Conservation (phyloP, 2,797 vertebrate species). For the Enteromius argenteus region DNA sequence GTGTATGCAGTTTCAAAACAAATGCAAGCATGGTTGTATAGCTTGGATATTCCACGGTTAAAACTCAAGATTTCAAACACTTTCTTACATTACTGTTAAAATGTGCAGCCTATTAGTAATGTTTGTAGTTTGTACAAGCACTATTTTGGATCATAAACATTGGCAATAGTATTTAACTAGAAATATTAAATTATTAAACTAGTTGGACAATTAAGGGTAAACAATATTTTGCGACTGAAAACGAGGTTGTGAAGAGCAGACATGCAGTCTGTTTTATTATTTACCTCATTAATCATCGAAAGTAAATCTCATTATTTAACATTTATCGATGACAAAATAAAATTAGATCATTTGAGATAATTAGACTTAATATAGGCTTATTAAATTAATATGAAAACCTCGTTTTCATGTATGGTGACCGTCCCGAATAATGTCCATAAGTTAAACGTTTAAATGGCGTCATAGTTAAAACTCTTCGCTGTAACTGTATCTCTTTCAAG, state of each 20-base stretch:
- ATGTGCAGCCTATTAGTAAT: background rate
- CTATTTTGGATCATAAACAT: background rate
- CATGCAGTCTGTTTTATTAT: background rate
- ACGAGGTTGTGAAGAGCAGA: background rate
- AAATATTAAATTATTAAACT: background rate
- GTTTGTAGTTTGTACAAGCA: background rate
- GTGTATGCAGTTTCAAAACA: background rate
- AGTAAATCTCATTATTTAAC: background rate
- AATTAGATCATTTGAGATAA: background rate
- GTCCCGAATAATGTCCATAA: background rate
- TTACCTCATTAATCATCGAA: background rate
- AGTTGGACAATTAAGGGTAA: background rate
- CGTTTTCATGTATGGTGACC: background rate
- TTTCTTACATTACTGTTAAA: too few species aligned
- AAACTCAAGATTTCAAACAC: background rate
- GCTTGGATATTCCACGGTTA: background rate
- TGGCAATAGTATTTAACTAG: background rate
- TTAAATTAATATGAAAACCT: background rate
- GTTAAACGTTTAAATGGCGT: background rate
- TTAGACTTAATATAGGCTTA: background rate
- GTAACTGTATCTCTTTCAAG: background rate
- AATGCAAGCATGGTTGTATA: slow-evolving; percentile 3
- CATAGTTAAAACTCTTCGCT: background rate
- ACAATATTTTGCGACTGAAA: background rate
- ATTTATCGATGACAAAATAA: background rate